Conservation (phyloP, 2,113 vertebrate species). For the Callorhinus ursinus region DNA sequence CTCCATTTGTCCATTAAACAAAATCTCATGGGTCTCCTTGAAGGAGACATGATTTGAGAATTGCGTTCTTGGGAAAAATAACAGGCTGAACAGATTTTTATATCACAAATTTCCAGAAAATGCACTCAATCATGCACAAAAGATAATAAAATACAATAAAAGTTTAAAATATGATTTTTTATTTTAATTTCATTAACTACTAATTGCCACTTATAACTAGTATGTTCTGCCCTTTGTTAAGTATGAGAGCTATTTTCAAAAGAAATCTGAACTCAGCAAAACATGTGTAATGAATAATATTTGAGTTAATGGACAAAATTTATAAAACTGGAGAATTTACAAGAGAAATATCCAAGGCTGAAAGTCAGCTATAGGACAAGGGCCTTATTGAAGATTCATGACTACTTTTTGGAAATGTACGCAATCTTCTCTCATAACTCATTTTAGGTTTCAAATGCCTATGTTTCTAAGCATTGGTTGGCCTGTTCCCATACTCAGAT, state of each 20-base stretch:
- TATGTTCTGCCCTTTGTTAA: neutral
- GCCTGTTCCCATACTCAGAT: neutral
- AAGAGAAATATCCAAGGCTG: neutral
- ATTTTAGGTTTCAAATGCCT: neutral
- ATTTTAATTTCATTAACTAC: neutral
- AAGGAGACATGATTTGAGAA: neutral
- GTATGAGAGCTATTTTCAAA: constrained; percentile 17
- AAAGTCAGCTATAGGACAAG: neutral
- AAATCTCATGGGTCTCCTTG: neutral
- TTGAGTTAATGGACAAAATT: constrained; percentile 5
- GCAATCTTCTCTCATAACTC: neutral
- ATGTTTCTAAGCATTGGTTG: neutral
- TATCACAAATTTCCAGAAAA: neutral
- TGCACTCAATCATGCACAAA: neutral
- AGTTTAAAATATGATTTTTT: neutral
- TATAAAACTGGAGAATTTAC: neutral
- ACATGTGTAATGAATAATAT: neutral
- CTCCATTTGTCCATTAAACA: neutral
- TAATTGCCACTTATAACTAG: neutral
- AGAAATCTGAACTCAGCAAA: neutral
- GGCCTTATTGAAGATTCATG: neutral
- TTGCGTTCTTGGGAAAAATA: constrained; percentile 16
- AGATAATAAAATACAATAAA: neutral
- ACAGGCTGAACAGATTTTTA: neutral
- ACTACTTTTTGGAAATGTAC: neutral